A percentile compares a stretch with the other conserved stretches of the same genome.
These are phyloP conservation scores for Maconellicoccus hirsutus DNA, from an alignment of 1,140 invertebrate species.

Conservation along the genomic window DNA sequence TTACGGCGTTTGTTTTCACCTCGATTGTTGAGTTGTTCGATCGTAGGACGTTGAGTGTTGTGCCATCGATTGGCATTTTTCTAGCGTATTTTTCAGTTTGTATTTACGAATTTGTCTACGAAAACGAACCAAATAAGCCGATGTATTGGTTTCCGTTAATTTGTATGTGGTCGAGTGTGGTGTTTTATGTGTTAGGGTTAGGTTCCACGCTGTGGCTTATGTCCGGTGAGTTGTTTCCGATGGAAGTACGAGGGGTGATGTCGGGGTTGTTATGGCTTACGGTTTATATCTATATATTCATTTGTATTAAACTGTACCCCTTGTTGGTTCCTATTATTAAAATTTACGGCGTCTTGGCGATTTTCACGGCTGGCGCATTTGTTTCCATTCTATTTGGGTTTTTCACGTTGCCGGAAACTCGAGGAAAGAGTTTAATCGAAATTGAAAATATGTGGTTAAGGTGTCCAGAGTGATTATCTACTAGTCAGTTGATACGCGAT, in stretches of 20 bases:
- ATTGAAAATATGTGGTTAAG: conserved; percentile 41
- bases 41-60: background rate
- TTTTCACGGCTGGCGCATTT: conserved; percentile 59
- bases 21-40: background rate
- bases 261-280: conserved; percentile 54
- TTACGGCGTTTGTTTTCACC: background rate
- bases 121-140: conserved; percentile 36
- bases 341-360: conserved; percentile 59
- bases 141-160: conserved; percentile 45
- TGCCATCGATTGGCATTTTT: background rate
- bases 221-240: conserved; percentile 58
- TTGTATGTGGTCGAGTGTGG: conserved; percentile 52
- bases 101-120: conserved; percentile 30
- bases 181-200: conserved; percentile 57
- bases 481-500: no score
- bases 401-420: conserved; percentile 62
- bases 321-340: conserved; percentile 43
- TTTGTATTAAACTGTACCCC: conserved; percentile 56
- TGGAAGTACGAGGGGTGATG: conserved; percentile 51
- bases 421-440: conserved; percentile 60
- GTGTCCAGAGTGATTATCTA: no score
- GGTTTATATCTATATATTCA: conserved; percentile 54
- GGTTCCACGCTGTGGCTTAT: conserved; percentile 61
- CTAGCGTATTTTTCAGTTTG: background rate
- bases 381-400: conserved; percentile 44